A percentile compares a stretch with the other conserved stretches of the same genome.
phyloP scores from a whole-genome alignment of 2,113 vertebrate species.

The Picathartes gymnocephalus region DNA sequence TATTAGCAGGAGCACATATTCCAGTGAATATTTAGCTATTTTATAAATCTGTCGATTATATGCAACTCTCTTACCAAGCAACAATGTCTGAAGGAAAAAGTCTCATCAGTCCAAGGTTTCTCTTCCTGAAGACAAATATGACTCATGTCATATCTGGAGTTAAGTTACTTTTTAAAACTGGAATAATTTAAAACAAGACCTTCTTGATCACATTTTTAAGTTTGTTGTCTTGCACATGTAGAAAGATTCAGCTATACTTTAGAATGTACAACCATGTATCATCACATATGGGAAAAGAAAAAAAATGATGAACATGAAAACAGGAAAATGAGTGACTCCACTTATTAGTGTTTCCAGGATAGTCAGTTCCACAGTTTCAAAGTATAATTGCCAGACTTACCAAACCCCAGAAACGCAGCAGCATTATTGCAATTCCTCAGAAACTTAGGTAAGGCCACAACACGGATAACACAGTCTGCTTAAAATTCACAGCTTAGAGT shows the following conservation, averaged over 20 bases:
- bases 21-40: neutral
- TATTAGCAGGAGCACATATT: neutral
- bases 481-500: neutral
- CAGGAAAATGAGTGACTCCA: neutral
- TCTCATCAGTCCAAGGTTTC: neutral
- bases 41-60: neutral
- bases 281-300: neutral
- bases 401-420: neutral
- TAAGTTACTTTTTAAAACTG: neutral
- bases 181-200: neutral
- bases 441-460: neutral
- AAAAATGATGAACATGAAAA: neutral
- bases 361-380: neutral
- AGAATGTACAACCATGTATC: neutral
- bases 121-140: constrained; percentile 6
- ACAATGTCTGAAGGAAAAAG: neutral
- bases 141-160: neutral
- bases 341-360: neutral
- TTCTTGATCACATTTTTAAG: neutral
- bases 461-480: neutral
- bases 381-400: neutral
- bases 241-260: neutral
- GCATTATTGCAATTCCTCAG: neutral
- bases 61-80: neutral
- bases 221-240: neutral